Percentiles rank a stretch among this genome's conserved stretches.
phyloP scores from a whole-genome alignment of 2,888 invertebrate genomes.

The Icerya purchasi region DNA sequence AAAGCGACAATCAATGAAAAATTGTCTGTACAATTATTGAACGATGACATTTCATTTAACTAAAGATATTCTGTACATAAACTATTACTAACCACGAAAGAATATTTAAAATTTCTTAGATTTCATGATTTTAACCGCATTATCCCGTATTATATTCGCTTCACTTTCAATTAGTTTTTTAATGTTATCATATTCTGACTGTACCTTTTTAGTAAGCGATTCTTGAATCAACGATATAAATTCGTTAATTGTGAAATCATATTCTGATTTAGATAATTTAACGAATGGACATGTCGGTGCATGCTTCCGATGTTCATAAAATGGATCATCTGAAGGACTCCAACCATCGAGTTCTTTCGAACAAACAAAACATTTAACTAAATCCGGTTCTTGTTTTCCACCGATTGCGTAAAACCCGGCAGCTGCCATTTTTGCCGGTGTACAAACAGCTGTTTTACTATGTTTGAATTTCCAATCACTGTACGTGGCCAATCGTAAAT shows the following conservation, averaged over 20 bases:
- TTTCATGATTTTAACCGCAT: too few species aligned
- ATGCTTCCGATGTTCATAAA: background rate
- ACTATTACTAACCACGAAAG: too few species aligned
- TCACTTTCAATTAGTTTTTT: background rate
- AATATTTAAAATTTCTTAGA: too few species aligned
- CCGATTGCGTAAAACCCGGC: constrained; percentile 64
- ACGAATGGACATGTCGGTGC: background rate
- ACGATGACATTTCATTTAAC: too few species aligned
- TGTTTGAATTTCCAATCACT: background rate
- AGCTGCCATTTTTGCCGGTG: constrained; percentile 35
- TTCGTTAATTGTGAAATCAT: background rate
- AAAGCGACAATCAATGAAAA: too few species aligned
- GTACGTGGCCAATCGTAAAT: background rate
- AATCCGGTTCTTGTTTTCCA: constrained; percentile 37
- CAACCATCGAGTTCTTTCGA: constrained; percentile 66
- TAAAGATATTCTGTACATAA: too few species aligned
- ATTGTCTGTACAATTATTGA: too few species aligned
- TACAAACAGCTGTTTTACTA: background rate
- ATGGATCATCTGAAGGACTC: constrained; percentile 34
- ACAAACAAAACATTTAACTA: constrained; percentile 61
- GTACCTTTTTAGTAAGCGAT: background rate
- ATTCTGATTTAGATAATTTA: background rate
- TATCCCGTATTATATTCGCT: too few species aligned
- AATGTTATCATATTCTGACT: background rate
- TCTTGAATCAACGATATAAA: background rate